Percentiles rank a stretch among this genome's conserved stretches.
Evolutionary conservation across 1,140 invertebrate species (phyloP).

Genomic region (Leguminivora glycinivorella): DNA sequence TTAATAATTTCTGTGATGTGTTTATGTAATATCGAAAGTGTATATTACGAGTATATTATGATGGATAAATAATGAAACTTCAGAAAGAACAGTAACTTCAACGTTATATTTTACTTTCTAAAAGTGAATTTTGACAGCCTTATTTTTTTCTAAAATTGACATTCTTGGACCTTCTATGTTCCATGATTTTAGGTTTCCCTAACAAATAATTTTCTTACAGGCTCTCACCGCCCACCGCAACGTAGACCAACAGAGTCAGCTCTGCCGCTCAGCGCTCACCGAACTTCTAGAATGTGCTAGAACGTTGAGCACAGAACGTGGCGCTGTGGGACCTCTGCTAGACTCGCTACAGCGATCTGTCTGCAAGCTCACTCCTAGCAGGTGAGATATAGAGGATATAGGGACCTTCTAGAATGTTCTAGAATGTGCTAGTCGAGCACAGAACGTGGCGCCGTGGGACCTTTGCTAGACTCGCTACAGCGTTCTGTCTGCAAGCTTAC

Average conservation of each 20-base stretch:
- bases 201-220: conserved; percentile 57
- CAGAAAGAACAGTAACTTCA: no score
- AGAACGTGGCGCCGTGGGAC: conserved; percentile 86
- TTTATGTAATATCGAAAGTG: no score
- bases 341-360: conserved; percentile 94
- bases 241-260: conserved; percentile 90
- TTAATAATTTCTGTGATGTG: no score
- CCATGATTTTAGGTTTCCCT: no score
- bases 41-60: no score
- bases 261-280: conserved; percentile 88
- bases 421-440: conserved; percentile 83
- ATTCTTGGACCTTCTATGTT: no score
- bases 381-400: no score
- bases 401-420: conserved; percentile 90
- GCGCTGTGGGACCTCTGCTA: conserved; percentile 91
- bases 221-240: conserved; percentile 88
- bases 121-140: no score
- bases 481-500: conserved; percentile 90
- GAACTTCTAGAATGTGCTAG: conserved; percentile 92
- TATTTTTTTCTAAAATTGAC: no score
- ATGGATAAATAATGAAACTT: no score
- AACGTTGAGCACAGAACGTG: conserved; percentile 91
- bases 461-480: conserved; percentile 94
- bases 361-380: conserved; percentile 86
- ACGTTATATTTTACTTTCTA: no score